These are phyloP conservation scores for Morone saxatilis DNA, from an alignment of 2,113 vertebrate species.

Conservation along the genomic window DNA sequence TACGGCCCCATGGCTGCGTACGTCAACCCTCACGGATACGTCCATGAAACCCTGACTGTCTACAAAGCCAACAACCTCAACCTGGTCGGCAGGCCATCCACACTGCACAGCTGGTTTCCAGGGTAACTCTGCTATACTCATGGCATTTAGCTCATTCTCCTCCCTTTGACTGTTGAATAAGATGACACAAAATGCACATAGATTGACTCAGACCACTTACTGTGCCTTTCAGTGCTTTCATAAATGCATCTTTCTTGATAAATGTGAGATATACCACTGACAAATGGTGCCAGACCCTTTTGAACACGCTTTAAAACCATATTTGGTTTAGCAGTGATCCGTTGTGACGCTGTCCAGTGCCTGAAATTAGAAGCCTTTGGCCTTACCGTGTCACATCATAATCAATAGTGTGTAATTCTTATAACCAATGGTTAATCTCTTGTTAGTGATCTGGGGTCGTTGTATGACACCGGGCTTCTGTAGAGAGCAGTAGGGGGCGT, in stretches of 20 bases:
- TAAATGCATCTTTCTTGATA: not conserved
- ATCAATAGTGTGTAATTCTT: not conserved
- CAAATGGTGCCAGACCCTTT: not conserved
- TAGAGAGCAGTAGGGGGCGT: not conserved
- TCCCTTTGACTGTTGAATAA: not conserved
- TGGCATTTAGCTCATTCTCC: not conserved
- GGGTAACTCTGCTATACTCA: conserved; percentile 85
- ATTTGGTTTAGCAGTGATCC: not conserved
- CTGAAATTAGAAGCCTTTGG: not conserved
- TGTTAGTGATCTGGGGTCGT: not conserved
- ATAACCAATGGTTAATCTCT: not conserved
- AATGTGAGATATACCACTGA: not conserved
- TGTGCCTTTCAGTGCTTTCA: conserved; percentile 4
- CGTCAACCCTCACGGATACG: conserved; percentile 96
- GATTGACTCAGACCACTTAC: not conserved
- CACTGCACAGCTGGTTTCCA: conserved; percentile 98
- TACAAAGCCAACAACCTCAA: conserved; percentile 95
- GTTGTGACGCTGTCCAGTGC: not conserved
- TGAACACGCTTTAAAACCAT: not conserved
- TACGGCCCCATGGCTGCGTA: conserved; percentile 99
- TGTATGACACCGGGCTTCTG: not conserved
- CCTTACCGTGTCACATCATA: not conserved
- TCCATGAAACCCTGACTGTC: conserved; percentile 96
- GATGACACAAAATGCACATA: not conserved
- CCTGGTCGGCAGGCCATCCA: conserved; percentile 92